phyloP scores from a whole-genome alignment of 2,888 invertebrate species.

The Pammene aurita region DNA sequence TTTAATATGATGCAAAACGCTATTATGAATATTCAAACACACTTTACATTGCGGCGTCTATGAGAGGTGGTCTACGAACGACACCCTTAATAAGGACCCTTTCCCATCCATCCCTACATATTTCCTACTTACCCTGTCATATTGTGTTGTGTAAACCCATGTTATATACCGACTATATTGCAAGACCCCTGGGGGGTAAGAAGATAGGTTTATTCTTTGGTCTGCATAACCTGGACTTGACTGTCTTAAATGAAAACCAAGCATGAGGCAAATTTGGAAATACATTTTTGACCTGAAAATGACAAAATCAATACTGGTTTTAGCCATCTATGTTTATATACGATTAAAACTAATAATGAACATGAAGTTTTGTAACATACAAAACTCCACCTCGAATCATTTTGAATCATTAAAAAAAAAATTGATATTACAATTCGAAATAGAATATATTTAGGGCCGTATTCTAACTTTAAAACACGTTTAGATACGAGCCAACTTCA shows the following conservation, averaged over 20 bases:
- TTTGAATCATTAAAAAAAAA: too few species aligned
- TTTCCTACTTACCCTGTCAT: conserved; percentile 56
- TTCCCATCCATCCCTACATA: conserved; percentile 52
- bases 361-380: too few species aligned
- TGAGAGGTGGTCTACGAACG: background rate
- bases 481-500: too few species aligned
- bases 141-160: conserved; percentile 46
- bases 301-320: too few species aligned
- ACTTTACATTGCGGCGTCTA: background rate
- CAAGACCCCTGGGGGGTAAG: background rate
- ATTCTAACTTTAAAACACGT: too few species aligned
- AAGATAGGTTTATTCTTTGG: background rate
- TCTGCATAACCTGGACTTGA: background rate
- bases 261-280: background rate
- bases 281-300: background rate
- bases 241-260: background rate
- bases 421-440: background rate
- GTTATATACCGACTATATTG: conserved; percentile 34
- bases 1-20: too few species aligned
- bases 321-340: too few species aligned
- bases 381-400: too few species aligned
- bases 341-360: too few species aligned
- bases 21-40: too few species aligned
- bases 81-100: conserved; percentile 53
- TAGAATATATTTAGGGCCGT: too few species aligned